Percentiles rank a stretch among this genome's conserved stretches.
phyloP scores from a whole-genome alignment of 2,888 invertebrate genomes.

The Lasius platythorax region DNA sequence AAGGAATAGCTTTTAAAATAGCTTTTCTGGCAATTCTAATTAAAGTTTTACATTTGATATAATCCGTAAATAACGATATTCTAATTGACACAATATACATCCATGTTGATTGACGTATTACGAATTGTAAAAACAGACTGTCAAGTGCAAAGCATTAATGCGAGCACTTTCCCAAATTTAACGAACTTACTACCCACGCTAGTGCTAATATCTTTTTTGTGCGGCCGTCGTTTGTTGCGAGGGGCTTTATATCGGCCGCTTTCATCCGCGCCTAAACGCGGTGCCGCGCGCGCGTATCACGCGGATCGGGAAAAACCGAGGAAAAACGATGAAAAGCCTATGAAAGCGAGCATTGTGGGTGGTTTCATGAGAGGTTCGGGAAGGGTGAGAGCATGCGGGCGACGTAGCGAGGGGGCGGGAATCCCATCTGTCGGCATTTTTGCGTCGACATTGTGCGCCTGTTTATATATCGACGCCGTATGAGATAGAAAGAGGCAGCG shows the following conservation, averaged over 20 bases:
- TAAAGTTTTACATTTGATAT: not conserved
- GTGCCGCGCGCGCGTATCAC: slow-evolving; percentile 25
- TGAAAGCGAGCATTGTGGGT: slow-evolving; percentile 73
- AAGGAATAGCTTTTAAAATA: not conserved
- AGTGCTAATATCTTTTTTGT: slow-evolving; percentile 9
- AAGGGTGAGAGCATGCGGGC: slow-evolving; percentile 46
- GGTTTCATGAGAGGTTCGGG: slow-evolving; percentile 61
- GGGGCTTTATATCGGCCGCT: slow-evolving; percentile 46
- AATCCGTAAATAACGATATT: slow-evolving; percentile 14
- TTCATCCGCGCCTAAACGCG: slow-evolving; percentile 44
- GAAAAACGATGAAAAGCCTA: slow-evolving; percentile 70
- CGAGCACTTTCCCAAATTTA: slow-evolving; percentile 24
- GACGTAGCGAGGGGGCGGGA: slow-evolving; percentile 60
- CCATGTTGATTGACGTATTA: not conserved
- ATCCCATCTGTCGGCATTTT: slow-evolving; percentile 78
- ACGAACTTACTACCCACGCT: slow-evolving; percentile 13
- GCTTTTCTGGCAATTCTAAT: not conserved
- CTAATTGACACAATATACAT: not conserved
- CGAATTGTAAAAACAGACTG: not conserved
- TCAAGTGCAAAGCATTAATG: slow-evolving; percentile 4
- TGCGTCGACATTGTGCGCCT: slow-evolving; percentile 71
- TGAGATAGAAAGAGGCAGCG: slow-evolving; percentile 24
- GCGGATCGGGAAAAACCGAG: slow-evolving; percentile 62
- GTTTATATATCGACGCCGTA: slow-evolving; percentile 70
- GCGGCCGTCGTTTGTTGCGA: slow-evolving; percentile 46